These are phyloP conservation scores for Vanessa cardui DNA, from an alignment of 2,888 invertebrate species.

Conservation along the genomic window DNA sequence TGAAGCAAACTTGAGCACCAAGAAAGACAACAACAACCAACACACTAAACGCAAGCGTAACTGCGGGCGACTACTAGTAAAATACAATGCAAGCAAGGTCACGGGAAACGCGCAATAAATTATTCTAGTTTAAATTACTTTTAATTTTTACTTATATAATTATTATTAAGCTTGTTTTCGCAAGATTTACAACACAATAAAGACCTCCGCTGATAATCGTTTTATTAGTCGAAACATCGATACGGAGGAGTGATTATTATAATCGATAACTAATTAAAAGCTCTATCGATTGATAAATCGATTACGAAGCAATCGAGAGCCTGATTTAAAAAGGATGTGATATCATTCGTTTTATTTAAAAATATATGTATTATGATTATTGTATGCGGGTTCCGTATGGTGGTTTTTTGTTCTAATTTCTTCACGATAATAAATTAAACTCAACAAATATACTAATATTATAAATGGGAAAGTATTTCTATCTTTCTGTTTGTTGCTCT, in stretches of 20 bases:
- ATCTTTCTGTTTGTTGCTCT: too few relatives aligned
- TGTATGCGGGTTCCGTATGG: constrained; percentile 10
- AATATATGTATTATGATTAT: not conserved
- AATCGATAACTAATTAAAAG: constrained; percentile 60
- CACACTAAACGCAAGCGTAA: too few relatives aligned
- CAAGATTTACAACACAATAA: constrained; percentile 39
- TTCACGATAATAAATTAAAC: too few relatives aligned
- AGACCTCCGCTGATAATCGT: constrained; percentile 33
- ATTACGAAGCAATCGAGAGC: constrained; percentile 48
- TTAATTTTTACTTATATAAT: not conserved
- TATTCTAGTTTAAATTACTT: not conserved
- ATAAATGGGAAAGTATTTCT: too few relatives aligned
- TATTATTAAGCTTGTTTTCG: constrained; percentile 29
- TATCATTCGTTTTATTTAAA: constrained; percentile 17
- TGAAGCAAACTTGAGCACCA: too few relatives aligned
- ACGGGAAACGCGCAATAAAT: not conserved
- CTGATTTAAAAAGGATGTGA: constrained; percentile 35
- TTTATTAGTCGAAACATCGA: constrained; percentile 35
- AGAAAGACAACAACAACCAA: too few relatives aligned
- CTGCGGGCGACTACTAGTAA: too few relatives aligned
- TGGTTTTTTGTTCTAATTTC: not conserved
- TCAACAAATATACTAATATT: too few relatives aligned
- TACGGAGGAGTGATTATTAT: constrained; percentile 36
- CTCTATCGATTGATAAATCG: constrained; percentile 66
- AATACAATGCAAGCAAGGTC: not conserved